Evolutionary conservation across 1,140 invertebrate species (phyloP), one percentile per base, ranked within the genome.

Genomic region (Drosophila ogumai): DNA sequence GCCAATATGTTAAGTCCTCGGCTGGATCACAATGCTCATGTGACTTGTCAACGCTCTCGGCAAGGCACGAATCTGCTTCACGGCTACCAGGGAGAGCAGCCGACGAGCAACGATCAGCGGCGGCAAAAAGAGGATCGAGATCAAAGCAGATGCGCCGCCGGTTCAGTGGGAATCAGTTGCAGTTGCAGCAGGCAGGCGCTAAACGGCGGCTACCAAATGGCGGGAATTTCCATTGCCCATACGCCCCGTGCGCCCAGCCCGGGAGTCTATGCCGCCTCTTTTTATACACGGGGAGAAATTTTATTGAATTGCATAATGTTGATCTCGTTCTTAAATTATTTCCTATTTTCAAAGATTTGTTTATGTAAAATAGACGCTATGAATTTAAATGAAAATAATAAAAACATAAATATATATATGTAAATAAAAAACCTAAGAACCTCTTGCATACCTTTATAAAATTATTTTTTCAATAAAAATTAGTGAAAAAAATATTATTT

Each of bases 171-270:
- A 79, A 84, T 79, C 78, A 40, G 74, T 81, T 81, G 72, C 72
- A 47, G 43, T 22, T 36, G 32, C 25, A 50, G 32, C 50, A 47
- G 52, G 47, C 52, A 90, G 85, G 85, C 85, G 85, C 85, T 90
- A 88, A 88, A 90, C 85, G 85, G 68, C 79, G 77, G 74, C 85
- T 66, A 57, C 50, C 76, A 78, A 87, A 67, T 67, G 81, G 75
- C 76, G 85, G 67, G 77, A 90, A 90, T 81, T 81, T 80, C 69
- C 81, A 85, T 90, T 81, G 65, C 81, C 67, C 86, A 90, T 90
- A 90, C 85, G 85, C 85, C 85, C 85, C 85, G 66, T 90, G 50
- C 43, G 28, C 41, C 50, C 7, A 40, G 38, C 50, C 50, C 50
- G 8, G 46, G 46, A 22, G 12, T 28, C 12, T n/a, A 31, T 36